Conservation (phyloP, 2,888 invertebrate genomes). For the Eustalomyia histrio region DNA sequence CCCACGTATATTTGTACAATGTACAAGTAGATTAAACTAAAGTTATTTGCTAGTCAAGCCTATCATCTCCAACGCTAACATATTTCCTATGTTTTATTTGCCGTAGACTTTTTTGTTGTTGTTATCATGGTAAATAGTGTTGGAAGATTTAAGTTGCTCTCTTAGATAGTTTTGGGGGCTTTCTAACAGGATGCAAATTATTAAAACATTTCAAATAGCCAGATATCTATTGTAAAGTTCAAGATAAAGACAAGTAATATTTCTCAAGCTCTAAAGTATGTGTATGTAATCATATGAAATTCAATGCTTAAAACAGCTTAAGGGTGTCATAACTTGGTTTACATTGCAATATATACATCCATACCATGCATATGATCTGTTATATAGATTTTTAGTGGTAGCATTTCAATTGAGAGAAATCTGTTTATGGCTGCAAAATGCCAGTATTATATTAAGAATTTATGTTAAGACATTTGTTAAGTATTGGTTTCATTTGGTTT, state of each 20-base stretch:
- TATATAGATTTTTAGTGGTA: slow-evolving; percentile 35
- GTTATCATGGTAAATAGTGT: slow-evolving; percentile 46
- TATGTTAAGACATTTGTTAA: slow-evolving; percentile 64
- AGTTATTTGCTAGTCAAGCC: slow-evolving; percentile 51
- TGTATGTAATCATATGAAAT: slow-evolving; percentile 45
- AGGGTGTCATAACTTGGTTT: slow-evolving; percentile 59
- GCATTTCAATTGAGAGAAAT: slow-evolving; percentile 32
- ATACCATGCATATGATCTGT: slow-evolving; percentile 44
- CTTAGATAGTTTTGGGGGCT: slow-evolving; percentile 37
- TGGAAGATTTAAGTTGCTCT: slow-evolving; percentile 27
- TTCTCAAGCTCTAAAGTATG: slow-evolving; percentile 49
- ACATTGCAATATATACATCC: slow-evolving; percentile 35
- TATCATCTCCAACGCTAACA: slow-evolving; percentile 39
- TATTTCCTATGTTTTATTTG: slow-evolving; percentile 23
- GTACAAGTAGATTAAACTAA: slow-evolving; percentile 39
- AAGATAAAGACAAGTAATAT: slow-evolving; percentile 63
- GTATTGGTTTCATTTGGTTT: slow-evolving; percentile 66
- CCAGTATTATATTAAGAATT: slow-evolving; percentile 44
- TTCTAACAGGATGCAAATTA: slow-evolving; percentile 66
- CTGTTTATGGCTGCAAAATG: slow-evolving; percentile 14
- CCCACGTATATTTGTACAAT: slow-evolving; percentile 34
- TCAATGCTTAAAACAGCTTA: slow-evolving; percentile 51
- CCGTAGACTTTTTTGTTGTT: slow-evolving; percentile 19
- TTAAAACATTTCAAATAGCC: slow-evolving; percentile 64
- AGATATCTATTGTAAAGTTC: slow-evolving; percentile 59